Percentiles rank a stretch among this genome's conserved stretches.
These are phyloP conservation scores for Stratiomys singularior DNA, from an alignment of 2,888 invertebrate species.

Conservation along the genomic window DNA sequence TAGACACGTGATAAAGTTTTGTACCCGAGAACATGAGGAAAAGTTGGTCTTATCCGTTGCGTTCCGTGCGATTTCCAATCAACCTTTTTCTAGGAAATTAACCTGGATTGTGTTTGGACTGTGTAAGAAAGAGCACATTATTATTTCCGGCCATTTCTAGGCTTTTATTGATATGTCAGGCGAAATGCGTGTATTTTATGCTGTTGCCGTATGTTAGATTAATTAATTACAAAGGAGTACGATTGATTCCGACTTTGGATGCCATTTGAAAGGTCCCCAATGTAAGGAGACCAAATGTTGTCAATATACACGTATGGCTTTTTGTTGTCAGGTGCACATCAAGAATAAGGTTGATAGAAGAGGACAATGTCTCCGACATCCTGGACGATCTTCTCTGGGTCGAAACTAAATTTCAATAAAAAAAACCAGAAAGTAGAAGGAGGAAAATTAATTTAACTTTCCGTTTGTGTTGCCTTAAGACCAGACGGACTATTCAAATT, in stretches of 20 bases:
- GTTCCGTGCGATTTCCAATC: neutral
- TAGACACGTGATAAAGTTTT: slow-evolving; percentile 30
- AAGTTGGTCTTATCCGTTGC: slow-evolving; percentile 7
- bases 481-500: too few species aligned
- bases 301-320: neutral
- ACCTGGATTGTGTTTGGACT: slow-evolving; percentile 4
- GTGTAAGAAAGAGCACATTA: neutral
- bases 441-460: too few species aligned
- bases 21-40: neutral
- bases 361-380: too few species aligned
- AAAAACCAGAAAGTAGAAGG: too few species aligned
- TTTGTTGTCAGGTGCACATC: too few species aligned
- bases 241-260: neutral
- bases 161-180: too few species aligned
- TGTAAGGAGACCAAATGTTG: neutral
- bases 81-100: slow-evolving; percentile 20
- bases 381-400: too few species aligned
- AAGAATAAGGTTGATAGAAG: too few species aligned
- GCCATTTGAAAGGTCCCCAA: neutral
- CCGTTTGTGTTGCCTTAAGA: too few species aligned
- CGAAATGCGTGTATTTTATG: too few species aligned
- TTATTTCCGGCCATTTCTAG: neutral
- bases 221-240: neutral
- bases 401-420: too few species aligned
- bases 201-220: neutral